phyloP scores from a whole-genome alignment of 2,797 vertebrate genomes.

The Pyrocephalus nanus region DNA sequence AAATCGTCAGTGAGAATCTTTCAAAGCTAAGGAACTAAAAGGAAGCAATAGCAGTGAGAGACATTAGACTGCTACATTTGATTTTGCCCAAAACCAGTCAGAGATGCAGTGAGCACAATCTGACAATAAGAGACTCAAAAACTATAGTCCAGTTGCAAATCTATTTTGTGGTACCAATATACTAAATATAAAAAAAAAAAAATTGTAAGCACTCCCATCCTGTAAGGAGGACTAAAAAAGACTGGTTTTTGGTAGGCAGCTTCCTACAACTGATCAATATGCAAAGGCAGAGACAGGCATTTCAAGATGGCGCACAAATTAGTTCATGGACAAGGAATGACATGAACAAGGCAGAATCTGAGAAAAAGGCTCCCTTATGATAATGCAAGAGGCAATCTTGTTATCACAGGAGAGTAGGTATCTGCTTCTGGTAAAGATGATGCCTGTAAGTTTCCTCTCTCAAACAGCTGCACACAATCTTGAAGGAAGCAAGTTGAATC shows the following conservation, averaged over 20 bases:
- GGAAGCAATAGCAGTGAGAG: not conserved
- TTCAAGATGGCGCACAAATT: not conserved
- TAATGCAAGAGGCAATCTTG: not conserved
- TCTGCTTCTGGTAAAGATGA: not conserved
- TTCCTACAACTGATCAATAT: not conserved
- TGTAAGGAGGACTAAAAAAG: not conserved
- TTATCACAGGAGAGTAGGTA: not conserved
- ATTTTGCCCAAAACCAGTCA: not conserved
- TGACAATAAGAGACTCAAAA: not conserved
- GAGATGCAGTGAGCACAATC: not conserved
- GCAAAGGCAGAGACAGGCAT: not conserved
- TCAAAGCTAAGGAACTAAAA: not conserved
- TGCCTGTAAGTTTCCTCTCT: not conserved
- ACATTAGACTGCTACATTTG: not conserved
- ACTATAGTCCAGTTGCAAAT: not conserved
- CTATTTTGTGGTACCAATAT: not conserved
- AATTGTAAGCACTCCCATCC: not conserved
- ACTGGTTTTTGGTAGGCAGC: not conserved
- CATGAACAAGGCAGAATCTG: not conserved
- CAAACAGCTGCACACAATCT: not conserved
- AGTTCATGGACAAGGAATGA: not conserved
- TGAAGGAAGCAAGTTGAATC: not conserved
- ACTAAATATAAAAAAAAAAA: not conserved
- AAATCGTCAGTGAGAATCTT: not conserved
- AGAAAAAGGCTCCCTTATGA: not conserved